These are phyloP conservation scores for Ifrita kowaldi DNA, from an alignment of 2,113 vertebrate genomes.

Conservation along the genomic window DNA sequence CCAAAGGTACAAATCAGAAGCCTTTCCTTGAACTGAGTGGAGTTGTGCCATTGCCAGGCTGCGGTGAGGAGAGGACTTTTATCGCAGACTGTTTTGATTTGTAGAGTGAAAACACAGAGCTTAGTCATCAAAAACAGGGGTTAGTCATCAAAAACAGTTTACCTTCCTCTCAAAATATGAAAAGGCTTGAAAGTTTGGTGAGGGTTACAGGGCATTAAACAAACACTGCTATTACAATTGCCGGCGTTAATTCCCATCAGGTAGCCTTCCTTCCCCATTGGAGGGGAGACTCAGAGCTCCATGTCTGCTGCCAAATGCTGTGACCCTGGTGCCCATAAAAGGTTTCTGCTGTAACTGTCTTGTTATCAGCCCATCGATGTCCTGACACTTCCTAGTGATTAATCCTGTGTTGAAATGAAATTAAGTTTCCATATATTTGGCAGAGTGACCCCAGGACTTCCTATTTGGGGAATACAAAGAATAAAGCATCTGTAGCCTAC, in stretches of 20 bases:
- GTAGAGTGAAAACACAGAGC: slow-evolving; percentile 4
- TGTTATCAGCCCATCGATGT: slow-evolving; percentile 12
- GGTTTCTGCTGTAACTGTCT: slow-evolving; percentile 52
- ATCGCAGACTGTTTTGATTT: neutral
- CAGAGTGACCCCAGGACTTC: slow-evolving; percentile 48
- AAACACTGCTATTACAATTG: neutral
- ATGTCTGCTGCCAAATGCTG: neutral
- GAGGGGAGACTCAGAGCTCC: neutral
- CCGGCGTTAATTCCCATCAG: slow-evolving; percentile 33
- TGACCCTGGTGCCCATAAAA: slow-evolving; percentile 48
- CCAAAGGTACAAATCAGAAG: neutral
- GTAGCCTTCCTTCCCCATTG: slow-evolving; percentile 33
- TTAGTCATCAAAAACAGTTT: slow-evolving; percentile 54
- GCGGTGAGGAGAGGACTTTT: neutral
- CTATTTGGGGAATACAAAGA: slow-evolving; percentile 63
- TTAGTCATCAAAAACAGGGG: slow-evolving; percentile 52
- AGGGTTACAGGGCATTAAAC: neutral
- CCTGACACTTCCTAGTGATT: slow-evolving; percentile 57
- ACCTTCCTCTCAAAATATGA: slow-evolving; percentile 31
- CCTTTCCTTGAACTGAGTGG: neutral
- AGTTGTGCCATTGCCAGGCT: neutral
- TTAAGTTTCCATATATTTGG: slow-evolving; percentile 50
- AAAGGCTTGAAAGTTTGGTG: slow-evolving; percentile 8
- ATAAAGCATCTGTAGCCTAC: slow-evolving; percentile 39
- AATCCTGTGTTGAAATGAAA: slow-evolving; percentile 43